Conservation (phyloP, 2,113 vertebrate genomes). For the Sciurus niger region DNA sequence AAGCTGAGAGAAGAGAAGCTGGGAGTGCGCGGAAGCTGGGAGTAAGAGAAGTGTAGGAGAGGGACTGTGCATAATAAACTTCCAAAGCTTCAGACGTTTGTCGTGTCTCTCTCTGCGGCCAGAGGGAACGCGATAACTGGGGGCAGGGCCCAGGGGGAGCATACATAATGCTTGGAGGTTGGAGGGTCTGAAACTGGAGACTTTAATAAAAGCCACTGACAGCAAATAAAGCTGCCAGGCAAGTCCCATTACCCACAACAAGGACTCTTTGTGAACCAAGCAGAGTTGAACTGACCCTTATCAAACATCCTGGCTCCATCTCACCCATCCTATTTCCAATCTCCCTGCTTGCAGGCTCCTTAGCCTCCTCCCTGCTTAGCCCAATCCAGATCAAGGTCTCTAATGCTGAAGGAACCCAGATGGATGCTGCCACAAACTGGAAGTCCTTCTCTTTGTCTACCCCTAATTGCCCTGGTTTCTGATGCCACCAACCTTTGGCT, state of each 20-base stretch:
- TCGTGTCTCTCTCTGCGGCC: no score
- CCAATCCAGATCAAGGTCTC: background rate
- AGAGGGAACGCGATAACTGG: no score
- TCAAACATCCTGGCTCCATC: slow-evolving; percentile 61
- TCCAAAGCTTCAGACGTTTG: no score
- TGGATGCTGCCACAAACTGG: background rate
- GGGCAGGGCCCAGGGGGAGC: slow-evolving; percentile 88
- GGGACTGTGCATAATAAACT: no score
- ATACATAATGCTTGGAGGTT: slow-evolving; percentile 95
- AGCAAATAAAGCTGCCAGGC: slow-evolving; percentile 97
- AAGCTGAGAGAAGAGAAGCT: no score
- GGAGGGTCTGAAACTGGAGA: slow-evolving; percentile 98
- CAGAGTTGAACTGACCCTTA: slow-evolving; percentile 74
- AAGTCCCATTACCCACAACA: slow-evolving; percentile 98
- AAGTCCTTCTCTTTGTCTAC: background rate
- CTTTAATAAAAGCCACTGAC: slow-evolving; percentile 99
- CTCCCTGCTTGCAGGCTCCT: background rate
- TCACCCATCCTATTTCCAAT: slow-evolving; percentile 46
- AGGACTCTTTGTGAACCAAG: slow-evolving; percentile 92
- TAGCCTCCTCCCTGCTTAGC: background rate
- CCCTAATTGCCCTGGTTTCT: background rate
- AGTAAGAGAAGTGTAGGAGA: no score
- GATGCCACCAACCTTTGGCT: background rate
- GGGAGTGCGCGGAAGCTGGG: no score
- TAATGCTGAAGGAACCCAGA: background rate